A percentile compares a stretch with the other conserved stretches of the same genome.
These are phyloP conservation scores for Leistus spinibarbis DNA, from an alignment of 2,888 invertebrate genomes.

Conservation along the genomic window DNA sequence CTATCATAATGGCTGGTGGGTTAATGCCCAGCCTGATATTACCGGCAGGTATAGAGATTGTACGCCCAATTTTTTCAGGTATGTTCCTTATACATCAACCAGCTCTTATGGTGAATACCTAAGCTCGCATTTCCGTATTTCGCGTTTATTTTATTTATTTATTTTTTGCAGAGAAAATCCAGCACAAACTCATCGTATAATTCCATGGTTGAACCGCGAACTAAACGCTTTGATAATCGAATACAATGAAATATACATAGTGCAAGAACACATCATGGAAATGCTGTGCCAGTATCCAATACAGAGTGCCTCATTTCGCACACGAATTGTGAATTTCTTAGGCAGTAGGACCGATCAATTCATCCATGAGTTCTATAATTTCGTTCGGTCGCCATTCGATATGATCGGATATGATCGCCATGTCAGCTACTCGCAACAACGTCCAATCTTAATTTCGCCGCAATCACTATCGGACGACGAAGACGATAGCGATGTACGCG, in stretches of 20 bases:
- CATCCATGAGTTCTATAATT: conserved; percentile 85
- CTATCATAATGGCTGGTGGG: conserved; percentile 79
- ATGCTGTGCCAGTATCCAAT: conserved; percentile 71
- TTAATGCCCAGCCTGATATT: conserved; percentile 70
- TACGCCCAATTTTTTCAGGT: conserved; percentile 79
- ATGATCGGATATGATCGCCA: conserved; percentile 81
- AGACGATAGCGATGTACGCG: conserved; percentile 54
- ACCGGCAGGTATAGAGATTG: conserved; percentile 75
- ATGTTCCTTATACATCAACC: conserved; percentile 42
- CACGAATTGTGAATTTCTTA: conserved; percentile 71
- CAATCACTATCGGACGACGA: conserved; percentile 50
- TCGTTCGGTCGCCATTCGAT: conserved; percentile 85
- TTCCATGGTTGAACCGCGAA: conserved; percentile 89
- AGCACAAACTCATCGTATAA: conserved; percentile 78
- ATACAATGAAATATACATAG: conserved; percentile 66
- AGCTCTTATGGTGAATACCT: background rate
- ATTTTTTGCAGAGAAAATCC: conserved; percentile 72
- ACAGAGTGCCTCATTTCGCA: conserved; percentile 71
- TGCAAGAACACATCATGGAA: conserved; percentile 72
- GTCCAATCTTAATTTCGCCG: conserved; percentile 42
- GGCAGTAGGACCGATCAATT: conserved; percentile 81
- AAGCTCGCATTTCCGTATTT: background rate
- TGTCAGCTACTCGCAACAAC: conserved; percentile 62
- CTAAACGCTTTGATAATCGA: conserved; percentile 75
- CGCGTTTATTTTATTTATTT: background rate